phyloP scores from a whole-genome alignment of 2,113 vertebrate genomes.

The Hymenochirus boettgeri region DNA sequence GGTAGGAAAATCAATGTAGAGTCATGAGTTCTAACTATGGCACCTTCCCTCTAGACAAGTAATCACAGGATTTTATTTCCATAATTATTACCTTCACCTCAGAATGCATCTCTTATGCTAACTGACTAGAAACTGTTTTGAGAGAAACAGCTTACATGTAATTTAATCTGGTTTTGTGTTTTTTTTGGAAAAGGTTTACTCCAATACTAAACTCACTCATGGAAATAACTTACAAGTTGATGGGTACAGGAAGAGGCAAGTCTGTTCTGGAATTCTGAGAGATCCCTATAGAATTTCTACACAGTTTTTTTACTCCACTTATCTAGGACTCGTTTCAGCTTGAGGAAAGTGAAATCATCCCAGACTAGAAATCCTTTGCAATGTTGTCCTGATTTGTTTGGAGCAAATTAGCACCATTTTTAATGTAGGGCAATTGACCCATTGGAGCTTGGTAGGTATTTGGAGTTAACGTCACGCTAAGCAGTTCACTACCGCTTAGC shows the following conservation, averaged over 20 bases:
- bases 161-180: constrained; percentile 30
- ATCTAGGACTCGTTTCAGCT: constrained; percentile 25
- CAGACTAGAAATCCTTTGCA: not conserved
- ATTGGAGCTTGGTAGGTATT: no score
- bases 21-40: not conserved
- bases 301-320: constrained; percentile 33
- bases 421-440: no score
- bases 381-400: no score
- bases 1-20: not conserved
- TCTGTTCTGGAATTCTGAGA: constrained; percentile 50
- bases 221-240: constrained; percentile 46
- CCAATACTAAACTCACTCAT: constrained; percentile 28
- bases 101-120: constrained; percentile 24
- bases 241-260: constrained; percentile 47
- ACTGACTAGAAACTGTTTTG: constrained; percentile 5
- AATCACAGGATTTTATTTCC: constrained; percentile 6
- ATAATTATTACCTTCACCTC: constrained; percentile 30
- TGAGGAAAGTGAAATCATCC: constrained; percentile 12
- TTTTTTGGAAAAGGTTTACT: constrained; percentile 7
- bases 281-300: constrained; percentile 51
- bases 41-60: constrained; percentile 24
- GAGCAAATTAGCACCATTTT: no score
- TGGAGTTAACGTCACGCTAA: no score
- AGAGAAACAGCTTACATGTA: constrained; percentile 35
- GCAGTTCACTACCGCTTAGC: no score